These are phyloP conservation scores for Helleia helle DNA, from an alignment of 2,888 invertebrate genomes.

Conservation along the genomic window DNA sequence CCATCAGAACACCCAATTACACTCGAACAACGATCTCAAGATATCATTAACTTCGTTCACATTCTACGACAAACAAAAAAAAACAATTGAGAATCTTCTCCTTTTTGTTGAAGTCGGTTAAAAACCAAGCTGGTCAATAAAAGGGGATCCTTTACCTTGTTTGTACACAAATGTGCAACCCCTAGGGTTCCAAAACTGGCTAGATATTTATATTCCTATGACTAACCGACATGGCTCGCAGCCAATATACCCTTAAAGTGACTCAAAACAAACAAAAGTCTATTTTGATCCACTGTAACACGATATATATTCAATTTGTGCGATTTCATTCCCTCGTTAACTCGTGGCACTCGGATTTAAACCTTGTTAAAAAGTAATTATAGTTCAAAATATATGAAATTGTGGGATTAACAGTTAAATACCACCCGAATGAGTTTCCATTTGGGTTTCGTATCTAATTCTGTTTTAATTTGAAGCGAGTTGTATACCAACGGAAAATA, in stretches of 20 bases:
- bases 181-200: not conserved
- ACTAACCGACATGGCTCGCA: not conserved
- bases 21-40: too few species aligned
- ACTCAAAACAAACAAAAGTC: slow-evolving; percentile 5
- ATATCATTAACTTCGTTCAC: too few species aligned
- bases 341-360: not conserved
- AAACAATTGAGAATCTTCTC: too few species aligned
- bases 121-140: too few species aligned
- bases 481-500: not conserved
- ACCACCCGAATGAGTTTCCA: slow-evolving; percentile 4
- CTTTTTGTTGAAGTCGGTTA: too few species aligned
- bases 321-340: not conserved
- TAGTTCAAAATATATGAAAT: not conserved
- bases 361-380: not conserved
- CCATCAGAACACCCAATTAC: too few species aligned
- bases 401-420: not conserved
- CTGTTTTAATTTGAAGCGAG: not conserved
- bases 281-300: not conserved
- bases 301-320: not conserved
- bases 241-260: slow-evolving; percentile 1
- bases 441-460: slow-evolving; percentile 2
- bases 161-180: not conserved
- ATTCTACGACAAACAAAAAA: too few species aligned
- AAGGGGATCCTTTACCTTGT: not conserved
- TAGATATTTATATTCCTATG: slow-evolving; percentile 6